Base-by-base conservation (phyloP, 2,113 vertebrate species). In the Silurus glanis region DNA sequence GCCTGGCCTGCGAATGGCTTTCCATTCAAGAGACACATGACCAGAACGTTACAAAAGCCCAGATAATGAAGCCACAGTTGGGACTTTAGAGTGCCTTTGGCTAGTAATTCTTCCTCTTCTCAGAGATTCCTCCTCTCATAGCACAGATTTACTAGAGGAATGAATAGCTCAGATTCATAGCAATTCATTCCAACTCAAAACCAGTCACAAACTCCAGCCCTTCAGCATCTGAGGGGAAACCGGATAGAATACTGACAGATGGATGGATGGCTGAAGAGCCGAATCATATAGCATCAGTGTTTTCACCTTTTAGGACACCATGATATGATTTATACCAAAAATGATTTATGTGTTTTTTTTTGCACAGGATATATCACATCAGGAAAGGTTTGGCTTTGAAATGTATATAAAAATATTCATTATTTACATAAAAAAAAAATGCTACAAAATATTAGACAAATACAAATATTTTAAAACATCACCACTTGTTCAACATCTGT, bases 171-270 rank as follows among this genome's bases (percentile, higher is more conserved):
- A 89, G 82, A 85, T 72, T 71, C 10, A 16, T 53, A 76, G 75
- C 55, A 85, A 85, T 84, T 62, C 37, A 85, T 83, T 61, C 53
- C 17, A 51, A 47, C 45, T n/a, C 59, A 61, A 64, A 23, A 21
- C 7, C 79, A 83, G 87, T 87, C 90, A 91, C 91, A 90, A 87
- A 89, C 89, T 66, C 90, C 88, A 49, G 82, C 89, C 89, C 74
- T 79, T 91, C 90, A 80, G 83, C 80, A 87, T 82, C 66, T 47
- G 75, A 80, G 37, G 55, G 45, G n/a, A 49, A 37, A 58, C 45
- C 28, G 17, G 85, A 55, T 17, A 55, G 56, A 67, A 51, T 8
- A 53, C 6, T 47, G 74, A 59, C n/a, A 23, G 62, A 81, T 71
- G 66, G 49, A 86, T 80, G 82, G 25, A 66, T 56, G 81, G 23